Evolutionary conservation across 2,888 invertebrate genomes (phyloP), one percentile per base, ranked within the genome.

Genomic region (Notodonta dromedarius): DNA sequence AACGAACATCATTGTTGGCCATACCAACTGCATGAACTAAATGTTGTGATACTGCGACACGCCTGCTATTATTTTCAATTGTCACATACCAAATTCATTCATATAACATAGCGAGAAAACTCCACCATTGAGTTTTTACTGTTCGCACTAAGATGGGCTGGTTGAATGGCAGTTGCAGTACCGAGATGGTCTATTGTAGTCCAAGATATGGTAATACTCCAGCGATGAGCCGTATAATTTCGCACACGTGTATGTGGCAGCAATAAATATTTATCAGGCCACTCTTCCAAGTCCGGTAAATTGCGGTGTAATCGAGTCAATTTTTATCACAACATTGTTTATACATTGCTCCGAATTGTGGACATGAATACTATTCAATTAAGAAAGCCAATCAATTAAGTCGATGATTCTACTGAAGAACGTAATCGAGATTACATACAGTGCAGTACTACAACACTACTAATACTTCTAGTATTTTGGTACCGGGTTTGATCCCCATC

Each of bases 191-290:
- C 82, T 84, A 85, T 85, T 86, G 83, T 86, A 79, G 67, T 81
- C 74, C 67, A 71, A 78, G 75, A 79, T 84, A 86, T 81, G 77
- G 80, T 83, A 82, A 82, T 83, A 83, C 82, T 81, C 80, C 80
- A 42, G 16, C 82, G 76, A 78, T 83, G 81, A 80, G 73, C 83
- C 78, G 85, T 85, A 85, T 87, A 88, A 89, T 86, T 87, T 85
- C 68, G 81, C 74, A 65, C 76, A 76, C 77, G 72, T 64, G 74
- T 79, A 79, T 82, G 82, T 85, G 77, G 77, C 75, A 83, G 84
- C 83, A 87, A 88, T 93, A 92, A 93, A 92, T 90, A 92, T 92
- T 91, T 93, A 93, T 90, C 87, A 85, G 84, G 72, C 85, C 85
- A 83, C 83, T 88, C 87, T 88, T 85, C 86, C 86, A 82, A 84